Percentiles rank a stretch among this genome's conserved stretches.
phyloP scores from a whole-genome alignment of 2,888 invertebrate species.

The Drepanosiphum platanoidis region DNA sequence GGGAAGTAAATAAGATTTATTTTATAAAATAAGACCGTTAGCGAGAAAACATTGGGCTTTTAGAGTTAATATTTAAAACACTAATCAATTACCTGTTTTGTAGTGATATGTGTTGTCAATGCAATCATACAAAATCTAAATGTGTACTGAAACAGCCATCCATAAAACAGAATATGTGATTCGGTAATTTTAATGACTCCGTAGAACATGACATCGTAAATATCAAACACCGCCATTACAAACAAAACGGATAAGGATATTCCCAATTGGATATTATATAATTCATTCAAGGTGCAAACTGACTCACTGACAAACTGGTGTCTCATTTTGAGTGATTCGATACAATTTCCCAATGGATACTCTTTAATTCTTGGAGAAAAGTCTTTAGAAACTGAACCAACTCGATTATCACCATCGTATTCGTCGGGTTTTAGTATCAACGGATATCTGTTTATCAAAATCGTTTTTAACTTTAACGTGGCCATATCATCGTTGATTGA shows the following conservation, averaged over 20 bases:
- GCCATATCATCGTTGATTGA: slow-evolving; percentile 33
- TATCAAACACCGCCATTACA: slow-evolving; percentile 14
- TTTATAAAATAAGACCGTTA: no score
- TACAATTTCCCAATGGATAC: not conserved
- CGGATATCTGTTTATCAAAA: slow-evolving; percentile 16
- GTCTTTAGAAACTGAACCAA: not conserved
- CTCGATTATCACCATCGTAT: no score
- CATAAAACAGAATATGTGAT: not conserved
- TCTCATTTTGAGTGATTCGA: slow-evolving; percentile 15
- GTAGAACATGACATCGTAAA: slow-evolving; percentile 14
- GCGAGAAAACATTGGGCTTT: no score
- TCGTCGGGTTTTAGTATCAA: not conserved
- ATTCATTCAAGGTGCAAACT: not conserved
- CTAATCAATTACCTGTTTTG: slow-evolving; percentile 16
- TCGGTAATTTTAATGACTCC: not conserved
- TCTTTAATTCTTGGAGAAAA: not conserved
- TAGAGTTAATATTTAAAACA: no score
- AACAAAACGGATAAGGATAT: not conserved
- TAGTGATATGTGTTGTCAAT: slow-evolving; percentile 4
- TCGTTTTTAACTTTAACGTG: not conserved
- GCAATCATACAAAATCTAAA: slow-evolving; percentile 35
- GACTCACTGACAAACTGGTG: slow-evolving; percentile 29
- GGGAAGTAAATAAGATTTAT: no score
- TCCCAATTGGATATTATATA: not conserved
- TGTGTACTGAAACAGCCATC: slow-evolving; percentile 19